Evolutionary conservation across 2,797 vertebrate species (phyloP).

Genomic region (Alca torda): DNA sequence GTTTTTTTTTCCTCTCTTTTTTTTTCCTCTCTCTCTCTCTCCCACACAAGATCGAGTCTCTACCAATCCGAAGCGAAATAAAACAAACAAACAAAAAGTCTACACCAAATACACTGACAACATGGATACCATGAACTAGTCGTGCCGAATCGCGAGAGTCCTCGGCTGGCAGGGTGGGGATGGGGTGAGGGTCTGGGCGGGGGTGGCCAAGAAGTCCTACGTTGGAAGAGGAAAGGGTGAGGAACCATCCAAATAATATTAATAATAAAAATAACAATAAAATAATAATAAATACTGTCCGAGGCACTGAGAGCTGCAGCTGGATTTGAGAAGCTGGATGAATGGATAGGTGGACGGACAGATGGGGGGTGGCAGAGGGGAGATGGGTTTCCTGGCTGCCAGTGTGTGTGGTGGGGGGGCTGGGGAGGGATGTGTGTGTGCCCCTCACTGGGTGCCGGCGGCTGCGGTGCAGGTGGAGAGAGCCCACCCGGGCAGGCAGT

Average conservation of each 20-base stretch:
- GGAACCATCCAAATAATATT: conserved; percentile 55
- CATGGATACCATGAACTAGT: conserved; percentile 82
- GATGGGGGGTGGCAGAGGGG: background rate
- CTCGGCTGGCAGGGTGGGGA: background rate
- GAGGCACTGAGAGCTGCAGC: conserved; percentile 34
- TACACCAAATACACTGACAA: conserved; percentile 73
- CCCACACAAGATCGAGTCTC: conserved; percentile 29
- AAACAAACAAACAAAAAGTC: conserved; percentile 60
- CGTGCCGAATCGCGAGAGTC: conserved; percentile 47
- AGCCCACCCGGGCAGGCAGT: conserved; percentile 96
- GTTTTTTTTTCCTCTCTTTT: background rate
- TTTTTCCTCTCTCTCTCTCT: background rate
- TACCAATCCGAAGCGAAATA: conserved; percentile 59
- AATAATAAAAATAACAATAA: conserved; percentile 67
- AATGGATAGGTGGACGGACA: background rate
- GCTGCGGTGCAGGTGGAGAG: conserved; percentile 87
- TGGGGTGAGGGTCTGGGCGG: background rate
- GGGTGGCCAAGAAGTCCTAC: background rate
- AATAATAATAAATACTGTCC: conserved; percentile 76
- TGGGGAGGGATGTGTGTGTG: background rate
- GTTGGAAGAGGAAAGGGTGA: conserved; percentile 16
- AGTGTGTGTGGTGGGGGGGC: background rate
- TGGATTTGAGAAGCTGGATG: background rate
- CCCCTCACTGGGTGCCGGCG: conserved; percentile 74
- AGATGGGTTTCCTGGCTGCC: background rate